These are phyloP conservation scores for Aurelia aurita complex sp. Pacific DNA, from an alignment of 30 jellyfish, hydroid and myxozoan genomes.

Conservation along the genomic window DNA sequence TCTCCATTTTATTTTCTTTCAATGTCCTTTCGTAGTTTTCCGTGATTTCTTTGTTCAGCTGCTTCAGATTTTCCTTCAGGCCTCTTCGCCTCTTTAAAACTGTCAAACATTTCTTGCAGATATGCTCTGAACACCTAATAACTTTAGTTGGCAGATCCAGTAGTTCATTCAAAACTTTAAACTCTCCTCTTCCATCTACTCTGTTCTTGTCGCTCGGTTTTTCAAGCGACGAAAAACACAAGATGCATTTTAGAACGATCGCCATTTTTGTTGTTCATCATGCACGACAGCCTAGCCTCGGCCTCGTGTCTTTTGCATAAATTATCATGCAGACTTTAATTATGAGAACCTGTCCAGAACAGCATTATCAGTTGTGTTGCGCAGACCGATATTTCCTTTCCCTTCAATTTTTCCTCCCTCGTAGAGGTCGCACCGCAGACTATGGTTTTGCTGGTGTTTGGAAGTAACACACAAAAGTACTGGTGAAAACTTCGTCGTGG, in stretches of 20 bases:
- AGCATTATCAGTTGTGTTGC: not conserved
- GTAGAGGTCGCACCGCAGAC: slow-evolving; percentile 10
- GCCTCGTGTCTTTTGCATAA: not conserved
- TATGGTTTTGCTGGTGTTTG: not conserved
- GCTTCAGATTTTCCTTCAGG: no score
- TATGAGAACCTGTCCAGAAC: not conserved
- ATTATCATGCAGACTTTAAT: not conserved
- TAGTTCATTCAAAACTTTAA: not conserved
- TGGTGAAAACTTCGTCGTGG: no score
- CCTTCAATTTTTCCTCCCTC: not conserved
- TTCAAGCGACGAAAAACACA: slow-evolving; percentile 3
- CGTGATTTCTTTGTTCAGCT: no score
- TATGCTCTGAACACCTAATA: not conserved
- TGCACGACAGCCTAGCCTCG: not conserved
- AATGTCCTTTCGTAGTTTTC: no score
- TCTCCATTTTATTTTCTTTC: no score
- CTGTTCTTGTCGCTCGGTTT: slow-evolving; percentile 12
- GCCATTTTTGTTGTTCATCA: not conserved
- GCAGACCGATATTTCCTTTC: slow-evolving; percentile 2
- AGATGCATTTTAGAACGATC: slow-evolving; percentile 2
- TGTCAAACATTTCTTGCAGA: not conserved
- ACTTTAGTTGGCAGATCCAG: not conserved
- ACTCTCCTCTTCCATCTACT: slow-evolving; percentile 9
- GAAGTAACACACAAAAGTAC: no score
- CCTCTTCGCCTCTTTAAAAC: slow-evolving; percentile 9